Conservation (phyloP, 2,113 vertebrate species). For the Poecile atricapillus region DNA sequence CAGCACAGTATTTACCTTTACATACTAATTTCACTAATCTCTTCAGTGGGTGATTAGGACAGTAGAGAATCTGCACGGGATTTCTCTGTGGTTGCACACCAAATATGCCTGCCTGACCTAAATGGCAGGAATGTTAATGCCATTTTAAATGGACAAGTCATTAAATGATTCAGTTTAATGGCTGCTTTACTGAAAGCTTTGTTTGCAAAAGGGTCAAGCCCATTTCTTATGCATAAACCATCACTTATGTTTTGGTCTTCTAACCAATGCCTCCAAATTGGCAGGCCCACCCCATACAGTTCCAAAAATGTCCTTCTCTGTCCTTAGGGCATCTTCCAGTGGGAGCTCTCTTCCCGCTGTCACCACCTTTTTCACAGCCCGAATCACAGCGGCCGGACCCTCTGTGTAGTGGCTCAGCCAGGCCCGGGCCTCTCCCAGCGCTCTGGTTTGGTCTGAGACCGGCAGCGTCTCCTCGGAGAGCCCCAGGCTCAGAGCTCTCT, state of each 20-base stretch:
- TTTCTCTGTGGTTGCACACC: neutral
- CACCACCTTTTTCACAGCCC: slow-evolving; percentile 83
- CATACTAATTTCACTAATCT: slow-evolving; percentile 1
- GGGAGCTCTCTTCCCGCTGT: slow-evolving; percentile 82
- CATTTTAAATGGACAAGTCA: neutral
- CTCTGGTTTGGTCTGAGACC: neutral
- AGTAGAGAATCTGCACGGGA: neutral
- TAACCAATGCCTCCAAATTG: slow-evolving; percentile 83
- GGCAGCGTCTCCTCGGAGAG: slow-evolving; percentile 77
- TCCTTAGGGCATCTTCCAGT: slow-evolving; percentile 81
- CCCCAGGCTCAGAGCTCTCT: slow-evolving; percentile 76
- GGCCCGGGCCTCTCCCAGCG: slow-evolving; percentile 67
- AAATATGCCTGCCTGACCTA: neutral
- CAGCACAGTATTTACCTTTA: slow-evolving; percentile 10
- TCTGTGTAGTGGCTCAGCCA: slow-evolving; percentile 80
- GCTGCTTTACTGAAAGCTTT: neutral
- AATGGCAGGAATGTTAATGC: neutral
- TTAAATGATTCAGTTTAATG: neutral
- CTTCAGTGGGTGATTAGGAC: neutral
- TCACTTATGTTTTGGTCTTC: slow-evolving; percentile 82
- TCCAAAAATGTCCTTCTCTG: slow-evolving; percentile 85
- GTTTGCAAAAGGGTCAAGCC: neutral
- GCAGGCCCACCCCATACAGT: slow-evolving; percentile 89
- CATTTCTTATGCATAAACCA: neutral
- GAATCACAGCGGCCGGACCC: slow-evolving; percentile 80